Evolutionary conservation across 2,888 invertebrate species (phyloP).

Genomic region (Himalopsyche tibetana): DNA sequence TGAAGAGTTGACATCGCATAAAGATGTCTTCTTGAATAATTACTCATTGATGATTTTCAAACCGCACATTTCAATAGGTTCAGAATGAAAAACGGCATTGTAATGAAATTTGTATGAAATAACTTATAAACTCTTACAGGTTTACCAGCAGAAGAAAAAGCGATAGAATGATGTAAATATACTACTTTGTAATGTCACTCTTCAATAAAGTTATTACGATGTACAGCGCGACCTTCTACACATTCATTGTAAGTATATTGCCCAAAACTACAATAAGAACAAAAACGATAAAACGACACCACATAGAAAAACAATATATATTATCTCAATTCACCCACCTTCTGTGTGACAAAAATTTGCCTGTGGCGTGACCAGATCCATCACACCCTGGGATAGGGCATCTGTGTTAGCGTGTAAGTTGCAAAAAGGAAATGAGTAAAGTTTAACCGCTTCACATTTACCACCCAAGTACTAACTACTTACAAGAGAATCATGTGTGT

Average conservation of each 20-base stretch:
- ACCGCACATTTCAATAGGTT: too few relatives aligned
- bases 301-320: constrained; percentile 61
- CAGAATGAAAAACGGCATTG: too few relatives aligned
- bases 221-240: too few relatives aligned
- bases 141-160: too few relatives aligned
- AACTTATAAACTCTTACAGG: too few relatives aligned
- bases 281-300: constrained; percentile 65
- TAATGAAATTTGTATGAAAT: too few relatives aligned
- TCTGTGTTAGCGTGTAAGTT: constrained; percentile 83
- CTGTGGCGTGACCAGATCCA: constrained; percentile 98
- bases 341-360: constrained; percentile 98
- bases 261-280: constrained; percentile 59
- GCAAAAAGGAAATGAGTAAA: constrained; percentile 57
- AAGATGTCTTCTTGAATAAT: too few relatives aligned
- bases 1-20: too few relatives aligned
- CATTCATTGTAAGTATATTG: not conserved
- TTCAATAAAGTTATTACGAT: too few relatives aligned
- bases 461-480: constrained; percentile 64
- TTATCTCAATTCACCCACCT: constrained; percentile 80
- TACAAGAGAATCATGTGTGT: not conserved
- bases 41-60: too few relatives aligned
- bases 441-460: constrained; percentile 47
- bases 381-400: constrained; percentile 97
- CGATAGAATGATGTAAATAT: too few relatives aligned
- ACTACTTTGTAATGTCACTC: too few relatives aligned